Percentiles rank a stretch among this genome's conserved stretches.
phyloP scores from a whole-genome alignment of 2,888 invertebrate species.

The Neoascia interrupta region DNA sequence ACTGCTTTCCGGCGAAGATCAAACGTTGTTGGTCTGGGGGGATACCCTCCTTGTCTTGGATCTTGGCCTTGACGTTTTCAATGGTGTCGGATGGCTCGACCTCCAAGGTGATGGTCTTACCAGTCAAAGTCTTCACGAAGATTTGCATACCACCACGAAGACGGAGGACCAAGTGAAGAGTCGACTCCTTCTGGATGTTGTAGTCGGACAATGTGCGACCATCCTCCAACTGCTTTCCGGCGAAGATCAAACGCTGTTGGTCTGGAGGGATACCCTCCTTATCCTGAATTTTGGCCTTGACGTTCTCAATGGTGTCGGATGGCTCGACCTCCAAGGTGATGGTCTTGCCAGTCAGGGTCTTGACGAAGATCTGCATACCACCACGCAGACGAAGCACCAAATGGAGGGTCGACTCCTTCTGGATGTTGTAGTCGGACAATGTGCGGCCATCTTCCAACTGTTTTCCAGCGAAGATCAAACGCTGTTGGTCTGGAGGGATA shows the following conservation, averaged over 20 bases:
- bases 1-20: constrained; percentile 71
- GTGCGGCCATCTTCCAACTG: constrained; percentile 96
- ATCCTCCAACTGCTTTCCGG: constrained; percentile 75
- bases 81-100: constrained; percentile 72
- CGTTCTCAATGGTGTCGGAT: constrained; percentile 74
- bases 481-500: constrained; percentile 74
- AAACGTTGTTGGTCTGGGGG: constrained; percentile 72
- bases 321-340: constrained; percentile 71
- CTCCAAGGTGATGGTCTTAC: constrained; percentile 71
- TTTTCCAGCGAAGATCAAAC: constrained; percentile 79
- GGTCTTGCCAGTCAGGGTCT: constrained; percentile 74
- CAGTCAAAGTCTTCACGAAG: constrained; percentile 70
- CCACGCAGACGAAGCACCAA: constrained; percentile 92
- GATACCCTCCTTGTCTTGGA: constrained; percentile 72
- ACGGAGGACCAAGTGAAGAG: constrained; percentile 74
- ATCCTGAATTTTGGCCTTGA: constrained; percentile 74
- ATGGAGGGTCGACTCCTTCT: constrained; percentile 95
- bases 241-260: constrained; percentile 75
- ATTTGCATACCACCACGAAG: constrained; percentile 73
- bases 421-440: constrained; percentile 94
- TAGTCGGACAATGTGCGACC: constrained; percentile 74
- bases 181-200: constrained; percentile 75
- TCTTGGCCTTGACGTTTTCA: constrained; percentile 71
- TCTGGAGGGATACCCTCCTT: constrained; percentile 76
- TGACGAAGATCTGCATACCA: constrained; percentile 81